phyloP scores from a whole-genome alignment of 2,113 vertebrate species.

The Protobothrops mucrosquamatus region DNA sequence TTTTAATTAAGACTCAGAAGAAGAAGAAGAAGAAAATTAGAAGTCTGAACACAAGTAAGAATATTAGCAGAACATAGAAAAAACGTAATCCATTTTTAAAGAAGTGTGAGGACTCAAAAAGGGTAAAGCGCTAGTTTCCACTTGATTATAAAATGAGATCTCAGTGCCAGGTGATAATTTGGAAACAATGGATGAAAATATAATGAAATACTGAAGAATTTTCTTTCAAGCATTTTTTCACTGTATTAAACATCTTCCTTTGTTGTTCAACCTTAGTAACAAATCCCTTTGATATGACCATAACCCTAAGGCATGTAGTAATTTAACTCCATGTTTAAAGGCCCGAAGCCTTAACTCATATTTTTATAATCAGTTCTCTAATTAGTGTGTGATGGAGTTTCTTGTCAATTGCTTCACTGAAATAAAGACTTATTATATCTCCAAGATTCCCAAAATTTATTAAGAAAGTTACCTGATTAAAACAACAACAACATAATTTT shows the following conservation, averaged over 20 bases:
- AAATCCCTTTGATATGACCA: neutral
- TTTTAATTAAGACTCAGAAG: neutral
- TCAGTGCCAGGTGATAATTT: neutral
- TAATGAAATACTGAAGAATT: neutral
- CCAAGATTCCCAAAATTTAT: neutral
- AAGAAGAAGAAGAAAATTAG: neutral
- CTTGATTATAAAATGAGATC: neutral
- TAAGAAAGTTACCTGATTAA: neutral
- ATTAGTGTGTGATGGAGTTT: neutral
- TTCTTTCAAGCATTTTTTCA: neutral
- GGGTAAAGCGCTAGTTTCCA: neutral
- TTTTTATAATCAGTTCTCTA: neutral
- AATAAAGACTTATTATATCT: neutral
- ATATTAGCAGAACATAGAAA: neutral
- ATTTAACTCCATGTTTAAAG: neutral
- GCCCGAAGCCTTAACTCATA: neutral
- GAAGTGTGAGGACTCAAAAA: neutral
- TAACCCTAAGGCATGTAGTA: neutral
- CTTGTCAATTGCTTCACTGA: neutral
- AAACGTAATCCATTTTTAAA: neutral
- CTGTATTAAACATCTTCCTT: neutral
- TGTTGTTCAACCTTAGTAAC: neutral
- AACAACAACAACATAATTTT: neutral
- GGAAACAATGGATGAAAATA: neutral
- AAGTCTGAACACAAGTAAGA: neutral